Conservation (phyloP, 2,113 vertebrate species). For the Butorides virescens region DNA sequence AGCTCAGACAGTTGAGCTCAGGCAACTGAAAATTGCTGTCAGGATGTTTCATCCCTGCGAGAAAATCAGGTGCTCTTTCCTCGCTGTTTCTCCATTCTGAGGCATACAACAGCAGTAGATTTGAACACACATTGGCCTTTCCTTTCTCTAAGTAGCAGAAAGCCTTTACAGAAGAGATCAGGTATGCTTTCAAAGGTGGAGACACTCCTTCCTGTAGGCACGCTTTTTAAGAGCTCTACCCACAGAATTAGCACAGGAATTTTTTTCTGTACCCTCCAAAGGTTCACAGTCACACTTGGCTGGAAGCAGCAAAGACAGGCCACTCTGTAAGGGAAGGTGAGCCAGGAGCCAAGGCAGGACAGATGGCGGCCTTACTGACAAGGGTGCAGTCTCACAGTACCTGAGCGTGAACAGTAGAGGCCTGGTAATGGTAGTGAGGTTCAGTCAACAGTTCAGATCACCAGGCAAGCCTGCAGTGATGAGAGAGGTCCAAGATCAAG, state of each 20-base stretch:
- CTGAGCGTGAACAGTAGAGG: not conserved
- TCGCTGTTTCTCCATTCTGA: not conserved
- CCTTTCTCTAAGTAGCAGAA: not conserved
- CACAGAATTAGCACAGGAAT: not conserved
- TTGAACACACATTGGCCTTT: not conserved
- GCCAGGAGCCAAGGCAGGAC: not conserved
- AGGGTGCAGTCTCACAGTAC: not conserved
- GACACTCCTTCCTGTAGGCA: not conserved
- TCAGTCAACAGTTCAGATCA: not conserved
- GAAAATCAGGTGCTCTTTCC: not conserved
- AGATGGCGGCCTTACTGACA: not conserved
- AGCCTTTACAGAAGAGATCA: not conserved
- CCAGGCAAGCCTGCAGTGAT: not conserved
- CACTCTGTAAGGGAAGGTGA: not conserved
- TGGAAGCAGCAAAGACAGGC: not conserved
- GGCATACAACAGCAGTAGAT: not conserved
- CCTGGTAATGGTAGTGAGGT: not conserved
- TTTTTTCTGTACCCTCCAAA: not conserved
- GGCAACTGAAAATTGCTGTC: not conserved
- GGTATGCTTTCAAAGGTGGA: not conserved
- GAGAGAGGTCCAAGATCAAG: not conserved
- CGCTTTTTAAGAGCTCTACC: not conserved
- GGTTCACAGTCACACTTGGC: fast-evolving
- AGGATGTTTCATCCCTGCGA: not conserved
- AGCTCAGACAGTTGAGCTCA: not conserved